Evolutionary conservation across 2,888 invertebrate genomes (phyloP).

Genomic region (Parnassius glacialis): DNA sequence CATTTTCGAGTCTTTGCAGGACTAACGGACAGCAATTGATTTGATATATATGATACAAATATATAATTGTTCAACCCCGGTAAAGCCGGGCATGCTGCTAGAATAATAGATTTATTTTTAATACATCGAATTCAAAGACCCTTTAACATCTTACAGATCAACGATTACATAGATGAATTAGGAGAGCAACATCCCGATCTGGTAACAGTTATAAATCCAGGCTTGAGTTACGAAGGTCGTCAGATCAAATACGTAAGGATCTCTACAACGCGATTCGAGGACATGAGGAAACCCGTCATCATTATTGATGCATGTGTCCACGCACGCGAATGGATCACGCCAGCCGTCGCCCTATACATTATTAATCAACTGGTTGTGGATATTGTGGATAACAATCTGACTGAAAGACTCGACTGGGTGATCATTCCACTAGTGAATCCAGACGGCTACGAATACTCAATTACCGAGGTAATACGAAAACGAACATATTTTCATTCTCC

Average conservation of each 20-base stretch:
- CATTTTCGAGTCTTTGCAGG: too few species aligned
- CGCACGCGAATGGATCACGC: conserved; percentile 87
- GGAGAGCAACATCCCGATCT: conserved; percentile 67
- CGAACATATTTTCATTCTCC: too few species aligned
- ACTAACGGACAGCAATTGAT: too few species aligned
- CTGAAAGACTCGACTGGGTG: conserved; percentile 83
- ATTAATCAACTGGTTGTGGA: conserved; percentile 84
- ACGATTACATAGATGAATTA: conserved; percentile 66
- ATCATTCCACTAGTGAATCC: conserved; percentile 86
- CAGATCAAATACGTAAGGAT: conserved; percentile 82
- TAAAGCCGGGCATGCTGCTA: too few species aligned
- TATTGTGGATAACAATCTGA: conserved; percentile 65
- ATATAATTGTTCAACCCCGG: too few species aligned
- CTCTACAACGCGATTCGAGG: conserved; percentile 71
- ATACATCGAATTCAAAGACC: background rate
- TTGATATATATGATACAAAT: too few species aligned
- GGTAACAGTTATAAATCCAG: conserved; percentile 78
- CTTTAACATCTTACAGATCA: conserved; percentile 63
- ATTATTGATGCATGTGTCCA: conserved; percentile 83
- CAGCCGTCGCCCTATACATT: conserved; percentile 84
- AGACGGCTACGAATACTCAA: conserved; percentile 87
- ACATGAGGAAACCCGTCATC: conserved; percentile 77
- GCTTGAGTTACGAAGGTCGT: conserved; percentile 81
- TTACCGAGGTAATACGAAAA: conserved; percentile 57
- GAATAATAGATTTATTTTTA: too few species aligned